These are phyloP conservation scores for Drosophila ananassae DNA, from an alignment of 1,140 invertebrate species.

Conservation along the genomic window DNA sequence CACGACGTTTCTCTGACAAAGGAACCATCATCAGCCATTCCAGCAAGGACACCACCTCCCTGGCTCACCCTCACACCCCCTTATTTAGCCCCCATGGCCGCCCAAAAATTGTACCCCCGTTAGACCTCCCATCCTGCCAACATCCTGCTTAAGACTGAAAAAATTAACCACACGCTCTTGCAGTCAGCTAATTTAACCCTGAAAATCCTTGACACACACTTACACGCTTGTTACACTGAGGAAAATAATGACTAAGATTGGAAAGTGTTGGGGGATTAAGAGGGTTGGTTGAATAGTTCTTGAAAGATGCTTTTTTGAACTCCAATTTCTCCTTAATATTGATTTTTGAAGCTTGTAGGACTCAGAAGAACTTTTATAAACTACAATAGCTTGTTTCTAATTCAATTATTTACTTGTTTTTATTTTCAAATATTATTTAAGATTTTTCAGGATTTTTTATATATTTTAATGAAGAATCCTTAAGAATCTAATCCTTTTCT, in stretches of 20 bases:
- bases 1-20: conserved; percentile 30
- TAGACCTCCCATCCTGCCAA: background rate
- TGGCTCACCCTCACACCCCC: too few species aligned
- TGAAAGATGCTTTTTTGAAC: too few species aligned
- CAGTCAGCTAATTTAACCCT: conserved; percentile 77
- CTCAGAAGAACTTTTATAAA: too few species aligned
- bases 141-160: conserved; percentile 17
- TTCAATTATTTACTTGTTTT: too few species aligned
- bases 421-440: background rate
- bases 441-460: background rate
- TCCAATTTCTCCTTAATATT: too few species aligned
- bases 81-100: too few species aligned
- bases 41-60: background rate
- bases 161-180: conserved; percentile 73
- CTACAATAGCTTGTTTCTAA: too few species aligned
- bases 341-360: too few species aligned
- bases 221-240: background rate
- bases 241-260: background rate
- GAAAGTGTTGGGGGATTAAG: background rate
- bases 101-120: background rate
- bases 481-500: background rate
- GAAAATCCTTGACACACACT: conserved; percentile 55
- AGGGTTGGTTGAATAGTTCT: background rate
- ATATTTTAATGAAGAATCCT: background rate
- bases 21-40: conserved; percentile 10